Conservation (phyloP, 1,140 invertebrate species). For the Rhizoglyphus robini region DNA sequence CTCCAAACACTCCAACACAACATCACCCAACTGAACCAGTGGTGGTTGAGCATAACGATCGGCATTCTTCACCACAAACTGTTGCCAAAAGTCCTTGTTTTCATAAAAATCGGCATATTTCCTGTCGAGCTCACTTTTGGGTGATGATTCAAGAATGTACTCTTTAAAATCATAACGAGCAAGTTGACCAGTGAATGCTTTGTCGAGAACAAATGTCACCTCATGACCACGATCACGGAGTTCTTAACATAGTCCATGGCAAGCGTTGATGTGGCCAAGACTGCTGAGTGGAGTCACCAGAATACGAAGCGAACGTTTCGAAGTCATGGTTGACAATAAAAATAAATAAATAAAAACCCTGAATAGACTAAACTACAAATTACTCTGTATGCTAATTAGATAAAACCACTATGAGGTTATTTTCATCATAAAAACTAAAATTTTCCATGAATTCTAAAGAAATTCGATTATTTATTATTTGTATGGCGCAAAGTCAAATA, state of each 20-base stretch:
- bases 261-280: constrained; percentile 18
- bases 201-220: constrained; percentile 13
- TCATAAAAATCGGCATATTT: no score
- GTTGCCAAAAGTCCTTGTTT: background rate
- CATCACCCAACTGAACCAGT: background rate
- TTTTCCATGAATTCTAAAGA: no score
- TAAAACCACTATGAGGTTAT: no score
- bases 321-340: no score
- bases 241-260: constrained; percentile 11
- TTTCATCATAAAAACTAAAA: no score
- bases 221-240: constrained; percentile 17
- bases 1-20: background rate
- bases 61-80: background rate
- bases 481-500: no score
- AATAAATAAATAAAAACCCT: no score
- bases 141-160: background rate
- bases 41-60: background rate
- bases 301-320: no score
- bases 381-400: no score
- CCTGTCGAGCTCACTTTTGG: background rate
- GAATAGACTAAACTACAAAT: no score
- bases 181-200: background rate
- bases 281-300: constrained; percentile 5
- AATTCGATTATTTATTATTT: no score
- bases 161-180: constrained; percentile 1